Base-by-base conservation (phyloP, 1,140 invertebrate genomes). In the Drosophila fuyamai region DNA sequence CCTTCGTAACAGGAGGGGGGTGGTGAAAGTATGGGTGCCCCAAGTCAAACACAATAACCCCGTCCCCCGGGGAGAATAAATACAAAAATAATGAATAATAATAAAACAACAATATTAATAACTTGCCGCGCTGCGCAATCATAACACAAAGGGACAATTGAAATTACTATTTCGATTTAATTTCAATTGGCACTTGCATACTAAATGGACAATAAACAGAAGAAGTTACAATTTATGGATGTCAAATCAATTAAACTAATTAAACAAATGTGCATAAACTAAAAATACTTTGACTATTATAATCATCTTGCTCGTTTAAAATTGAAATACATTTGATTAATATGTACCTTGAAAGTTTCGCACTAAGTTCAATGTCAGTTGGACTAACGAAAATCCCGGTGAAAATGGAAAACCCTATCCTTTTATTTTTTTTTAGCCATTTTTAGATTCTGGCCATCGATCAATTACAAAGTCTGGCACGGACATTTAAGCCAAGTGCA, bases 71-170 rank as follows among this genome's bases (percentile, higher is more conserved):
- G 54, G 43, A 35, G 36, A 12, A 77, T 48, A 46, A 58, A 57
- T 7, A 16, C 4, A 27, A 23, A 56, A 46, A 41, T 41, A 60
- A 62, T 46, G 29, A 60, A 62, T 46, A 61, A 66, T 61, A 81
- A 61, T 36, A 59, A 78, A 74, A 43, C 48, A 71, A 56, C 44
- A 78, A 74, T 74, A 72, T 74, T 74, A 81, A 81, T 81, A 81
- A 74, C 43, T 58, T 51, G 38, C 55, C 65, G 46, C 38, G 27
- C 46, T 63, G 50, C 44, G 47, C 65, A 72, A 59, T 61, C 59
- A 81, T 50, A 76, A 60, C 36, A 50, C 60, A 67, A 50, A 62
- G 46, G 23, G 63, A 9, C 63, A 65, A 63, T 67, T 67, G 46
- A 43, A 50, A 65, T 27, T 43, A 38, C 44, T 10, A 63, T 50